phyloP scores from a whole-genome alignment of 2,113 vertebrate species.

The Myodes glareolus region DNA sequence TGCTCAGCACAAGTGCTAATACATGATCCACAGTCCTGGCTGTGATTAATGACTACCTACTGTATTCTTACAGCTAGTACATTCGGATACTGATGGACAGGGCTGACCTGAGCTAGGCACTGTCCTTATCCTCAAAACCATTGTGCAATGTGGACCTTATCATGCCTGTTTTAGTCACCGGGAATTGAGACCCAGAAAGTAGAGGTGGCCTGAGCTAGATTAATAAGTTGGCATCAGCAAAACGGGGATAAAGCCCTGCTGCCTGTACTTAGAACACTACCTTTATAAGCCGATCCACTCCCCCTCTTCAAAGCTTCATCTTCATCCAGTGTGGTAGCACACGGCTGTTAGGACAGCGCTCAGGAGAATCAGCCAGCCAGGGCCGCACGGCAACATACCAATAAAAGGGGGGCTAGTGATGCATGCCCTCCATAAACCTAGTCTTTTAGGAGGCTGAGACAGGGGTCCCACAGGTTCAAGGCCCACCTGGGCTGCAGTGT shows the following conservation, averaged over 20 bases:
- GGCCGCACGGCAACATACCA: neutral
- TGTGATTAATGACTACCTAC: neutral
- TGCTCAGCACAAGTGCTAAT: neutral
- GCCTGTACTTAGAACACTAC: neutral
- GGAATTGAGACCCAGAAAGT: neutral
- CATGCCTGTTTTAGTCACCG: neutral
- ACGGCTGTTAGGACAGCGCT: neutral
- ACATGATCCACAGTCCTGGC: neutral
- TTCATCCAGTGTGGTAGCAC: neutral
- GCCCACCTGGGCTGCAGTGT: neutral
- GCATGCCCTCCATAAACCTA: neutral
- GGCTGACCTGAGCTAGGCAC: neutral
- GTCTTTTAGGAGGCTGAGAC: neutral
- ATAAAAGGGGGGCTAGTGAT: neutral
- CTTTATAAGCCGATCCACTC: neutral
- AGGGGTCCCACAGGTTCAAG: neutral
- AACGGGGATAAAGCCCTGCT: neutral
- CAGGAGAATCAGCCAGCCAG: neutral
- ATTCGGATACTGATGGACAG: neutral
- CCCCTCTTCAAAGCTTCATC: neutral
- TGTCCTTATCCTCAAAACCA: neutral
- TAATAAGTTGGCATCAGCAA: neutral
- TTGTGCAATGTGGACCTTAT: neutral
- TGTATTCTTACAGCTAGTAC: neutral
- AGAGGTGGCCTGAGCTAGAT: neutral